phyloP scores from a whole-genome alignment of 2,888 invertebrate species.

The Germaria angustata region DNA sequence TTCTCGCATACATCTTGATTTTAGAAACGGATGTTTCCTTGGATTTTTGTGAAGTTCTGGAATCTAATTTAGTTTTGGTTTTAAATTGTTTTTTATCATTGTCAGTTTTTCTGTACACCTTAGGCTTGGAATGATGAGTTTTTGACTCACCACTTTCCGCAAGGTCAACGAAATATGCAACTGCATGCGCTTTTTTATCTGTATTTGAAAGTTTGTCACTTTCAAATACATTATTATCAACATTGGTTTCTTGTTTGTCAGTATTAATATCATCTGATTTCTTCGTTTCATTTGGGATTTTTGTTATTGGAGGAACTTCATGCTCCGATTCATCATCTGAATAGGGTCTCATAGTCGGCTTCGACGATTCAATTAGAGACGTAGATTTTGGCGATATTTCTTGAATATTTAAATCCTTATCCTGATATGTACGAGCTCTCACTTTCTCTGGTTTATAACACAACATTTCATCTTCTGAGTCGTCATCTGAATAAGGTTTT shows the following conservation, averaged over 20 bases:
- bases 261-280: background rate
- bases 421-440: too few species aligned
- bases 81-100: background rate
- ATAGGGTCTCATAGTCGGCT: background rate
- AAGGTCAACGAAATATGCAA: constrained; percentile 58
- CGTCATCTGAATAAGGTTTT: constrained; percentile 49
- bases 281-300: background rate
- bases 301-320: background rate
- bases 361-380: background rate
- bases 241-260: background rate
- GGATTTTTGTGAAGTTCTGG: background rate
- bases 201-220: background rate
- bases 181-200: constrained; percentile 13
- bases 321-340: constrained; percentile 57
- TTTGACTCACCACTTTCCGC: constrained; percentile 17
- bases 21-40: background rate
- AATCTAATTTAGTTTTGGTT: background rate
- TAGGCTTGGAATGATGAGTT: background rate
- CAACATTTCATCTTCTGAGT: constrained; percentile 50
- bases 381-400: too few species aligned
- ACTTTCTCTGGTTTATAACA: too few species aligned
- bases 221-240: background rate
- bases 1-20: background rate
- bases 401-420: background rate
- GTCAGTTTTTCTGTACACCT: background rate